Evolutionary conservation across 2,797 vertebrate genomes (phyloP), one percentile per base, ranked within the genome.

Genomic region (Pangasius macronema): DNA sequence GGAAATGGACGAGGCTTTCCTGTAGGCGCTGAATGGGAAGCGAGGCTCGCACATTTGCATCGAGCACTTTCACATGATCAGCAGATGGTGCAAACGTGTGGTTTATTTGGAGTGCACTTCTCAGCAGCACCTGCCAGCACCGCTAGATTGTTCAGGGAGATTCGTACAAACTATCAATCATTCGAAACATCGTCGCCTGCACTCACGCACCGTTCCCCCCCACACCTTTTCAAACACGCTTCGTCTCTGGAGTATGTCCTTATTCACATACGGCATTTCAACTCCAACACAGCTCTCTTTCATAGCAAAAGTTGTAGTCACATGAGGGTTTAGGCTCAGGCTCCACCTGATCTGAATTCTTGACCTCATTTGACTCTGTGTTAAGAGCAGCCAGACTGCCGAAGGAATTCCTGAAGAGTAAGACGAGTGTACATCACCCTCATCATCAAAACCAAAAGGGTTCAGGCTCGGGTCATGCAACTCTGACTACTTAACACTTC

Each of bases 11-110:
- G 46, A 85, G 63, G 84, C 67, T 59, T 24, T 86, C 59, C 79
- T 76, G 83, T 67, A 77, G 70, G 61, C n/a, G 1, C 79, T 70
- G 84, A 88, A 82, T 51, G 51, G 59, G 72, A 83, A 82, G 70
- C 59, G 22, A 10, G 51, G 42, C 87, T 75, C 46, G 13, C 70
- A 13, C 59, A 77, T 88, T 88, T 83, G 72, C 80, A 83, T 86
- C 16, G 30, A 85, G 83, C 68, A 49, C 87, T 86, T 88, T 86
- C 59, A 77, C 84, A 77, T 75, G 87, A 88, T 88, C 84, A 86
- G 87, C 87, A 86, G 80, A 86, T 86, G 87, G 87, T 86, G 85
- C 73, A 61, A 86, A 86, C 81, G 73, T 88, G 87, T 86, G 87
- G 87, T 86, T 86, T 79, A 61, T 84, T 51, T 79, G 53, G 85